These are phyloP conservation scores for Prionailurus viverrinus DNA, from an alignment of 2,113 vertebrate genomes.

Conservation along the genomic window DNA sequence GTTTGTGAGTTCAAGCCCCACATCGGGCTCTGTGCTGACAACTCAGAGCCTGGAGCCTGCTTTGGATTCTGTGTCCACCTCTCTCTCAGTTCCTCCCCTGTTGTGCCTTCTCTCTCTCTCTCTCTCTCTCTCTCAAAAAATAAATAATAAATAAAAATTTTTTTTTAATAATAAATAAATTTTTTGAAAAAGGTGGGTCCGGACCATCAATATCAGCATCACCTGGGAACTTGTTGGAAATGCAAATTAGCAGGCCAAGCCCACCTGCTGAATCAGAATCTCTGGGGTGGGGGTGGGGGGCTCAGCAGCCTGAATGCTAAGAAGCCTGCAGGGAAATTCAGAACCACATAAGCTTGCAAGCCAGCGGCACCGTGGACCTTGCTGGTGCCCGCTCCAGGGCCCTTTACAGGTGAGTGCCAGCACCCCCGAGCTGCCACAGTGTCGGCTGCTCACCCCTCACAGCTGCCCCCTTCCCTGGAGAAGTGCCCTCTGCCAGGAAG, in stretches of 20 bases:
- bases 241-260: neutral
- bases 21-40: no score
- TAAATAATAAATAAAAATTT: no score
- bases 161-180: no score
- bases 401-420: neutral
- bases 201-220: neutral
- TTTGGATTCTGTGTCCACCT: no score
- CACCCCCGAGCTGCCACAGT: no score
- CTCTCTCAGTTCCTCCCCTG: no score
- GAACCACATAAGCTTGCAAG: neutral
- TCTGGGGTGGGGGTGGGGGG: neutral
- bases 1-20: no score
- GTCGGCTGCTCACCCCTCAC: neutral
- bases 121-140: no score
- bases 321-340: neutral
- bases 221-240: neutral
- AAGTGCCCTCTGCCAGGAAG: neutral
- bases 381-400: no score
- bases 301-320: neutral
- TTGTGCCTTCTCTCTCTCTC: no score
- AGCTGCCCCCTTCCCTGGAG: neutral
- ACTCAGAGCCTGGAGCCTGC: no score
- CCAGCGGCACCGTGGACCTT: accelerated
- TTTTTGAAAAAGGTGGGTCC: neutral
- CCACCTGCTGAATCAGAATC: neutral